A percentile compares a stretch with the other conserved stretches of the same genome.
Evolutionary conservation across 2,113 vertebrate species (phyloP).

Genomic region (Ictalurus furcatus): DNA sequence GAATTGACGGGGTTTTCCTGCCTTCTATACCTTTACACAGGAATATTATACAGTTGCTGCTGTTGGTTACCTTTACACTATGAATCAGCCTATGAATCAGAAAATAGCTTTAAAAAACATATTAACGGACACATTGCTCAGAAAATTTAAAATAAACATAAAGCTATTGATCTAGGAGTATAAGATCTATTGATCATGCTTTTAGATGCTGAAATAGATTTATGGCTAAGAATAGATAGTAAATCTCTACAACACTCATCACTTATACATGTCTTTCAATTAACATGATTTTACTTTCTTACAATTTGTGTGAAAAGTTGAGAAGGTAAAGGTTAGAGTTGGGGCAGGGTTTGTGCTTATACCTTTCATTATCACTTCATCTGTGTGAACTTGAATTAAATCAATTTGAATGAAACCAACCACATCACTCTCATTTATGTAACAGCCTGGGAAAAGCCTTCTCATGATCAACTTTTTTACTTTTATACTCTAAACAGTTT

Average conservation of each 20-base stretch:
- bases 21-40: background rate
- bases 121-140: background rate
- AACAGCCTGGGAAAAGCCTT: background rate
- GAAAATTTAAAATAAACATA: background rate
- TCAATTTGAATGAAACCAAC: background rate
- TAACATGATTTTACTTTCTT: background rate
- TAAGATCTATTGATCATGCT: background rate
- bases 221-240: background rate
- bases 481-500: background rate
- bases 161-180: background rate
- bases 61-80: background rate
- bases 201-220: conserved; percentile 4
- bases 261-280: background rate
- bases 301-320: background rate
- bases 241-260: background rate
- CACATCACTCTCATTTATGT: background rate
- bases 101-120: background rate
- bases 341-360: background rate
- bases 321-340: background rate
- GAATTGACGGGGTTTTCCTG: background rate
- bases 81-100: background rate
- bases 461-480: background rate
- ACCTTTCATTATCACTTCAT: background rate
- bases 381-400: background rate
- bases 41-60: background rate